These are phyloP conservation scores for Tauraco hartlaubi DNA, from an alignment of 2,797 vertebrate species.

Conservation along the genomic window DNA sequence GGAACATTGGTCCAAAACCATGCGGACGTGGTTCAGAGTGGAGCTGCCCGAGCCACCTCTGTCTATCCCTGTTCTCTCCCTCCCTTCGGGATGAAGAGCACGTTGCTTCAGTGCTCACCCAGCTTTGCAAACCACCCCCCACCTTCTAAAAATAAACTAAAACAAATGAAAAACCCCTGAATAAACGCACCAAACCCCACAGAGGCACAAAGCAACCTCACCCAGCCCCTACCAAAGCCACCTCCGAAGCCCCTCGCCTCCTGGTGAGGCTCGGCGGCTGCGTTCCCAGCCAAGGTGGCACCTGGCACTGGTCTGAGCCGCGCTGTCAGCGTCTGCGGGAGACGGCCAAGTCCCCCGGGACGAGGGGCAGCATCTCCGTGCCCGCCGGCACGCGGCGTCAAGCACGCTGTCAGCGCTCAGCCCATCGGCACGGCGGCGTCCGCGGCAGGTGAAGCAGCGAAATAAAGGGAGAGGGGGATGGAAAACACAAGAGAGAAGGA, in stretches of 20 bases:
- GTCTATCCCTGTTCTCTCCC: not conserved
- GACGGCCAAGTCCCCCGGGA: not conserved
- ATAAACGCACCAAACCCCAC: not conserved
- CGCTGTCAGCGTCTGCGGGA: not conserved
- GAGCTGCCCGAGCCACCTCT: not conserved
- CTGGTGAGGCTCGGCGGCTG: not conserved
- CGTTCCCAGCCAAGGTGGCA: not conserved
- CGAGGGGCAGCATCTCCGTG: not conserved
- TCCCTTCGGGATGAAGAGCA: not conserved
- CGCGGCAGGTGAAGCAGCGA: not conserved
- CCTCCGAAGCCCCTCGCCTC: not conserved
- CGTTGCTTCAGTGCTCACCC: rapidly evolving
- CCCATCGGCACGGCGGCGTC: not conserved
- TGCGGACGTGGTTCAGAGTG: rapidly evolving
- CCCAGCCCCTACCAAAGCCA: not conserved
- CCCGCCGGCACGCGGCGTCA: rapidly evolving
- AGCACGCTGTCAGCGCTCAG: not conserved
- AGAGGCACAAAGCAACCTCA: not conserved
- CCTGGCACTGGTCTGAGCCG: not conserved
- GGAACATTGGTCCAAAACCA: not conserved
- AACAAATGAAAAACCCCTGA: not conserved
- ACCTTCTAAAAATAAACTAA: not conserved
- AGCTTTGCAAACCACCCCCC: not conserved
- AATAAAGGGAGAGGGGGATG: not conserved
- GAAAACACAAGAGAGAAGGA: not conserved